Evolutionary conservation across 2,113 vertebrate species (phyloP), one percentile per base, ranked within the genome.

Genomic region (Scophthalmus maximus): DNA sequence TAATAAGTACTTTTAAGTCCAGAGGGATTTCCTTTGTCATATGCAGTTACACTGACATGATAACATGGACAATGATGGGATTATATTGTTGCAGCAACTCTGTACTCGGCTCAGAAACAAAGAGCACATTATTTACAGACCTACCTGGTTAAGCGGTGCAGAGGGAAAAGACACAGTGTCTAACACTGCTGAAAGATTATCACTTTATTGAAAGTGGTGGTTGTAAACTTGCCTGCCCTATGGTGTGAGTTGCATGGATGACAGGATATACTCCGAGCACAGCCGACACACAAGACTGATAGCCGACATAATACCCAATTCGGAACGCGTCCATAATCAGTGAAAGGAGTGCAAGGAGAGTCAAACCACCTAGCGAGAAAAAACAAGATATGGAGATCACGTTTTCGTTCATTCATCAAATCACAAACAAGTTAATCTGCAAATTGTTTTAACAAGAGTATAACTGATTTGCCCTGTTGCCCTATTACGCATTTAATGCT

Each of bases 241-340:
- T 88, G 10, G 97, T 98, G 73, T 99, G 97, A 12, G 92, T 83
- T 0, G 95, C 93, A 27, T 98, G 97, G 9, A 95, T 90, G 56
- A 95, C 94, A 0, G 97, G 96, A 82, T 96, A 98, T 51, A 98
- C 94, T 2, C 94, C 96, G 75, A 97, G 94, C 0, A 95, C 91
- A 42, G 93, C 92, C 2, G 97, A 96, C 36, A 98, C 86, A 74
- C 98, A 99, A 25, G 92, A 92, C 0, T 93, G 94, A 89, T 95
- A 98, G 32, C 97, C 97, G 66, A 97, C 79, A 71, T 95, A 99
- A 85, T 97, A 95, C 29, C 97, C 97, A 27, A 98, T 92, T 90
- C 97, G 96, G 76, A 99, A 96, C 70, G 95, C 94, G 64, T 97
- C 97, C 92, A 98, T 95, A 68, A 98, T 92, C 82, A 98, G 76